Evolutionary conservation across 2,797 vertebrate species (phyloP), one percentile per base, ranked within the genome.

Genomic region (Mormyrus proboscirostris): DNA sequence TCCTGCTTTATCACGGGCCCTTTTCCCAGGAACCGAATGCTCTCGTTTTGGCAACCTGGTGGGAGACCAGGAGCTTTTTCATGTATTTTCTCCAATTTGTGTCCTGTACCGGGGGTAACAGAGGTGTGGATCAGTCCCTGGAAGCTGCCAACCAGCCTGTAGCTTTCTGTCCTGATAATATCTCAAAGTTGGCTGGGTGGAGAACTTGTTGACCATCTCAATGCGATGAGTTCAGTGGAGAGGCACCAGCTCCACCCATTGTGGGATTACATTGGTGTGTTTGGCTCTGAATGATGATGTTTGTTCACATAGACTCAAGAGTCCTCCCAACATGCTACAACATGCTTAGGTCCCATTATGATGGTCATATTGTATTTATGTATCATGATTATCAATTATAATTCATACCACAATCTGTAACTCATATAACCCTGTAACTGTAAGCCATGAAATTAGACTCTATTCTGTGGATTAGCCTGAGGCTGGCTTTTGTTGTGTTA

Each of bases 251-350:
- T 49, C 49, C 49, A 22, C 49, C 49, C 12, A 29, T 12, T 49
- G 49, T 82, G 55, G 22, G 44, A 69, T 33, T 33, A 84, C 73
- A 8, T 41, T 90, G 90, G 89, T 69, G 90, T 88, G 47, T 88
- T 65, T 25, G 3, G 49, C 38, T 87, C 10, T 90, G 47, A 82
- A 82, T n/a, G 91, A 69, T 88, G 49, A 16, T 86, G 49, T 33
- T 86, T 86, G 22, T 33, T 53, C 84, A 41, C 69, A 76, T 41
- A 51, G 12, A 51, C 84, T 51, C 10, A 53, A 55, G 50, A 16
- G 22, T 86, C 84, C 84, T 33, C 33, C 50, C 25, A 33, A 55
- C 5, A 53, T 47, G 19, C 76, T 16, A 79, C 73, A 79, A 41
- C 41, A 3, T 79, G 73, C 14, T 44, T 41, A 44, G 38, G 73